Evolutionary conservation across 2,797 vertebrate genomes (phyloP).

Genomic region (Glyptemys insculpta): DNA sequence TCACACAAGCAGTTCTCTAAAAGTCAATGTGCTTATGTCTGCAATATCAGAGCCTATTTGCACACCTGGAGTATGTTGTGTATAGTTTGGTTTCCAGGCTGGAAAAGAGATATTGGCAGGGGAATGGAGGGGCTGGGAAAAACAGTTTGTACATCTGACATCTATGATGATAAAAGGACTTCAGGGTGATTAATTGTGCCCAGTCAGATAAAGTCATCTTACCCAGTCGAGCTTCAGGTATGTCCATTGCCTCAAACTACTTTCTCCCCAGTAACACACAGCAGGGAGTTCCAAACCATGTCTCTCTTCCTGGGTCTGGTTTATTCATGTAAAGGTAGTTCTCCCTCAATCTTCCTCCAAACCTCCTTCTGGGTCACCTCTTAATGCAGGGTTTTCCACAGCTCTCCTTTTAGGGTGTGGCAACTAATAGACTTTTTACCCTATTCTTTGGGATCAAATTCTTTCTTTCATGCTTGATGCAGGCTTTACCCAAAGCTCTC

Average conservation of each 20-base stretch:
- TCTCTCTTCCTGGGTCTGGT: not conserved
- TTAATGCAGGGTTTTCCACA: not conserved
- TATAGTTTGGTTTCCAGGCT: not conserved
- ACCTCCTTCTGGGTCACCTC: accelerated
- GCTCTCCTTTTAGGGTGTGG: not conserved
- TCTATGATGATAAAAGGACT: not conserved
- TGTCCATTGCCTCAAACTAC: not conserved
- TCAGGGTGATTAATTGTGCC: not conserved
- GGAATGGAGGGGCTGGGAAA: not conserved
- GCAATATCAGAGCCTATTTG: not conserved
- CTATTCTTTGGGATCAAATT: not conserved
- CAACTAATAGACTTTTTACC: not conserved
- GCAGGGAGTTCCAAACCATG: not conserved
- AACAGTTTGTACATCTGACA: not conserved
- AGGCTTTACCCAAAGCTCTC: too few relatives aligned
- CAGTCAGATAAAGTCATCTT: not conserved
- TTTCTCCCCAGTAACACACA: not conserved
- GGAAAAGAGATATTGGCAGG: too few relatives aligned
- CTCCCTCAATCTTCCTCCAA: not conserved
- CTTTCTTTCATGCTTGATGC: not conserved
- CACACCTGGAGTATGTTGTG: not conserved
- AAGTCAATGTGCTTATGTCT: not conserved
- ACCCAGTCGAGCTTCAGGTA: not conserved
- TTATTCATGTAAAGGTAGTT: not conserved
- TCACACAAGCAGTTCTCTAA: not conserved